A percentile compares a stretch with the other conserved stretches of the same genome.
Conservation (phyloP, 1,140 invertebrate genomes). For the Penaeus indicus region DNA sequence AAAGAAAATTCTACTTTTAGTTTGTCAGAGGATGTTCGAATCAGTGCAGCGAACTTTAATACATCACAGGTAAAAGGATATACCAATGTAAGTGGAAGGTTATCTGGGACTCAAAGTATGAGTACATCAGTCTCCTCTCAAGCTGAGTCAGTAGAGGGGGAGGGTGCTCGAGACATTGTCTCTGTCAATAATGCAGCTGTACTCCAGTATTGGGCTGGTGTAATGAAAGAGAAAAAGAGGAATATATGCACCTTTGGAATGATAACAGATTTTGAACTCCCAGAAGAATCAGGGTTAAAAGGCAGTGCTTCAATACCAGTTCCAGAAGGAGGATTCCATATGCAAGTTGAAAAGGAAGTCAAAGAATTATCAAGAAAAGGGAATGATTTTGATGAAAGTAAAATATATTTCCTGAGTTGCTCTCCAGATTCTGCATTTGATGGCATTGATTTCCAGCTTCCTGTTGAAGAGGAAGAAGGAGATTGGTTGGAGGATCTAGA, state of each 20-base stretch:
- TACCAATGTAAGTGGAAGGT: too few relatives aligned
- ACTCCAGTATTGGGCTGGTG: conserved; percentile 53
- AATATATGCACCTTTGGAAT: conserved; percentile 21
- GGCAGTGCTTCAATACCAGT: not conserved
- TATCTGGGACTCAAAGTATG: not conserved
- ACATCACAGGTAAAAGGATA: too few relatives aligned
- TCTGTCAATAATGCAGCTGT: conserved; percentile 54
- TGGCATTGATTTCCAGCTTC: conserved; percentile 41
- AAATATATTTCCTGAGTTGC: conserved; percentile 53
- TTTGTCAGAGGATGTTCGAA: too few relatives aligned
- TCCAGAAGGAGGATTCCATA: not conserved
- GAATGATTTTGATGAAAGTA: not conserved
- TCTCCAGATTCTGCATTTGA: conserved; percentile 45
- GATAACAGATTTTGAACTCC: conserved; percentile 38
- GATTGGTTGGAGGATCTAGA: conserved; percentile 61
- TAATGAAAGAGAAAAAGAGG: conserved; percentile 43
- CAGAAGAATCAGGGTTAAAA: not conserved
- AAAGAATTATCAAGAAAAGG: not conserved
- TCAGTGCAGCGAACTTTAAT: too few relatives aligned
- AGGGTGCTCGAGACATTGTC: conserved; percentile 31
- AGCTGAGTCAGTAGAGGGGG: conserved; percentile 1
- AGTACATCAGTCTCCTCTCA: not conserved
- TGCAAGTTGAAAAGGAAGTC: not conserved
- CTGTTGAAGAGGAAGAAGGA: conserved; percentile 53
- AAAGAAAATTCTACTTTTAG: too few relatives aligned